Evolutionary conservation across 2,797 vertebrate species (phyloP).

Genomic region (Tragelaphus eurycerus): DNA sequence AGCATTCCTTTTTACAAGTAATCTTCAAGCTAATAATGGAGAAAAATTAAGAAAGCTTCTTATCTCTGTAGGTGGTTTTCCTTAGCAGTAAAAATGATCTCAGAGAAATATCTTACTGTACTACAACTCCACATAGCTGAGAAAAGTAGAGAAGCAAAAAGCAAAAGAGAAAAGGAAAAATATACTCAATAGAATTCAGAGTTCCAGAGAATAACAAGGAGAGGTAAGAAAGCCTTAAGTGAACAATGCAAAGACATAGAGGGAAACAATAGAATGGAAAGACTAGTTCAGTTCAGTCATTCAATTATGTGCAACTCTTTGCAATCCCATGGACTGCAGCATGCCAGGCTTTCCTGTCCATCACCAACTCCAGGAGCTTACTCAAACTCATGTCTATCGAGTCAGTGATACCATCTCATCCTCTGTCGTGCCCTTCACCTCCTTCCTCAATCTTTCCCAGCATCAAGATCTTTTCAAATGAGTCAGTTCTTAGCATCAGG

Average conservation of each 20-base stretch:
- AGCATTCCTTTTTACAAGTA: slow-evolving; percentile 6
- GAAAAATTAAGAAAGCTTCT: not conserved
- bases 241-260: not conserved
- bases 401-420: not conserved
- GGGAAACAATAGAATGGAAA: not conserved
- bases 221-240: not conserved
- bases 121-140: not conserved
- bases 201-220: not conserved
- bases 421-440: not conserved
- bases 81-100: not conserved
- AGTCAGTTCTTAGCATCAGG: not conserved
- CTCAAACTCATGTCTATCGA: not conserved
- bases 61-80: not conserved
- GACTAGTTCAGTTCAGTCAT: not conserved
- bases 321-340: not conserved
- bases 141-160: not conserved
- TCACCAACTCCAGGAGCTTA: not conserved
- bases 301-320: not conserved
- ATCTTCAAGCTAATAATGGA: not conserved
- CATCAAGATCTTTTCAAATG: not conserved
- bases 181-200: not conserved
- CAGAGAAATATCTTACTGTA: not conserved
- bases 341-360: not conserved
- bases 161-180: not conserved
- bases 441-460: not conserved